phyloP scores from a whole-genome alignment of 2,797 vertebrate genomes.

The Hydrolagus colliei region DNA sequence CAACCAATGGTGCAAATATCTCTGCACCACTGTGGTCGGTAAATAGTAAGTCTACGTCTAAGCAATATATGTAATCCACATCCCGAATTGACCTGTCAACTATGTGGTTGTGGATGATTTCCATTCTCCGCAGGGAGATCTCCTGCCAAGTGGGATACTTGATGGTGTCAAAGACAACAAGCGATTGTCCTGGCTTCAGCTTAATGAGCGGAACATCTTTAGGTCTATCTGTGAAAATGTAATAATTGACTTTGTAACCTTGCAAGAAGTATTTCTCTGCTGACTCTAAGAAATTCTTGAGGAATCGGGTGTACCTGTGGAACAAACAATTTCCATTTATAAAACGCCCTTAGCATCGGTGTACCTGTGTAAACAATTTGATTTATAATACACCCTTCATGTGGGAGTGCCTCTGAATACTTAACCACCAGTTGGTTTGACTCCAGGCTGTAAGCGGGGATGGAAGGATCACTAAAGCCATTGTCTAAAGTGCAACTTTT shows the following conservation, averaged over 20 bases:
- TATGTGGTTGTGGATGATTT: constrained; percentile 52
- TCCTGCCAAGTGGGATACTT: constrained; percentile 55
- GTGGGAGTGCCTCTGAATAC: neutral
- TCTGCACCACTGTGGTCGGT: constrained; percentile 55
- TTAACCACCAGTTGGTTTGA: neutral
- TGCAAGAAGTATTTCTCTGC: constrained; percentile 53
- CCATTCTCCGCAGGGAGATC: constrained; percentile 57
- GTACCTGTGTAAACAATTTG: neutral
- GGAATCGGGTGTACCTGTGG: constrained; percentile 47
- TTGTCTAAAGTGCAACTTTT: too few relatives aligned
- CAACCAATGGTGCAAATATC: constrained; percentile 53
- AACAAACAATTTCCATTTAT: neutral
- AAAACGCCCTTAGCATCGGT: neutral
- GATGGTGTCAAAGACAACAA: constrained; percentile 34
- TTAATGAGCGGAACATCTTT: neutral
- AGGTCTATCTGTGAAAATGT: constrained; percentile 49
- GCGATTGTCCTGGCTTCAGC: constrained; percentile 32
- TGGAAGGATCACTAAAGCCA: neutral
- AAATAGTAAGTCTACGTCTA: constrained; percentile 51
- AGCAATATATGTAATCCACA: constrained; percentile 53
- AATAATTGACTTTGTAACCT: constrained; percentile 48
- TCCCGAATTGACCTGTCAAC: constrained; percentile 33
- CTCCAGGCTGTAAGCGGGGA: neutral
- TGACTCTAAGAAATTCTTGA: constrained; percentile 44
- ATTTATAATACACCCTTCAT: neutral